Percentiles rank a stretch among this genome's conserved stretches.
phyloP scores from a whole-genome alignment of 2,888 invertebrate species.

The Troglohyphantes excavatus region DNA sequence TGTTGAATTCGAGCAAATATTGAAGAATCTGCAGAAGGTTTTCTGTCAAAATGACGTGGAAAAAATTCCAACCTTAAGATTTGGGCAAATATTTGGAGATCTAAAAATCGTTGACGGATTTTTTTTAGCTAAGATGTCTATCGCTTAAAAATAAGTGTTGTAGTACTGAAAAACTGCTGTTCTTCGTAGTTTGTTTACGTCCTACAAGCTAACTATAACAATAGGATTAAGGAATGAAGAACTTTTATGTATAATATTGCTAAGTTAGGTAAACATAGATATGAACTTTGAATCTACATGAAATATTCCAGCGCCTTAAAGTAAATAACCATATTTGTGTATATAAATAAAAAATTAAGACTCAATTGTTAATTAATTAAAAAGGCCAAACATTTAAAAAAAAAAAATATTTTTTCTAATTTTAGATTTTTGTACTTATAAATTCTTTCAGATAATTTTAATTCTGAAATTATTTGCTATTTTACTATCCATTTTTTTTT shows the following conservation, averaged over 20 bases:
- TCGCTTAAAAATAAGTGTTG: neutral
- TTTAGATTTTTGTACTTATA: too few species aligned
- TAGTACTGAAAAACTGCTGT: slow-evolving; percentile 25
- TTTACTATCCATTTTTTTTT: too few species aligned
- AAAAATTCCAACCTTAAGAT: slow-evolving; percentile 49
- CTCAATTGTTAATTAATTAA: too few species aligned
- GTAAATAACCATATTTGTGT: too few species aligned
- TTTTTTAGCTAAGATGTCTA: slow-evolving; percentile 29
- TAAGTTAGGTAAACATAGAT: neutral
- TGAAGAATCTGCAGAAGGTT: slow-evolving; percentile 43
- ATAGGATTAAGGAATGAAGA: neutral
- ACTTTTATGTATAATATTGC: neutral
- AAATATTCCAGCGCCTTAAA: too few species aligned
- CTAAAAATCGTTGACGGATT: slow-evolving; percentile 57
- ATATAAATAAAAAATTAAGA: too few species aligned
- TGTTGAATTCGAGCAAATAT: slow-evolving; percentile 65
- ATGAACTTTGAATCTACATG: neutral
- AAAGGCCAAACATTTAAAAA: too few species aligned
- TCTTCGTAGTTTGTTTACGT: slow-evolving; percentile 59
- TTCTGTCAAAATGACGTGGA: slow-evolving; percentile 36
- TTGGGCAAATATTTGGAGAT: slow-evolving; percentile 74
- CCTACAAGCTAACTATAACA: slow-evolving; percentile 46
- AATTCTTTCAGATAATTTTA: too few species aligned
- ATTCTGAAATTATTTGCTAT: too few species aligned
- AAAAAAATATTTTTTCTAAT: too few species aligned